phyloP scores from a whole-genome alignment of 2,888 invertebrate species.

The Agriopis leucophaearia region DNA sequence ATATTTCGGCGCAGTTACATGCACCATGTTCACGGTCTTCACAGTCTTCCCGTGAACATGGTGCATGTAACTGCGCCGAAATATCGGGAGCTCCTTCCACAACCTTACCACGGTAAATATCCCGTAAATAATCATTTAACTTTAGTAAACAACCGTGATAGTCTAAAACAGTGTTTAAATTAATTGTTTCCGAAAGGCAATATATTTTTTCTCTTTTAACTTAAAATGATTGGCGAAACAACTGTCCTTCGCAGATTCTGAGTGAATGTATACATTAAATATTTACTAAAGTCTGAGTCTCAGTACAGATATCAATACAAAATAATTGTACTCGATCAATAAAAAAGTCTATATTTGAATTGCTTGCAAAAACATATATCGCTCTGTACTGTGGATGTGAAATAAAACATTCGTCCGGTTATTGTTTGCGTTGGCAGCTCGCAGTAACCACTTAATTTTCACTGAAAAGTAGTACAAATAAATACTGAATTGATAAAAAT shows the following conservation, averaged over 20 bases:
- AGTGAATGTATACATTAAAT: background rate
- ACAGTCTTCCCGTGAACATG: too few species aligned
- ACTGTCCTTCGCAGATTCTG: background rate
- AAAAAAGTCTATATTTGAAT: background rate
- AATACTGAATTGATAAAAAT: background rate
- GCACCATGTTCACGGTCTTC: too few species aligned
- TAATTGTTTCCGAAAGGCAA: too few species aligned
- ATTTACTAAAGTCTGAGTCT: background rate
- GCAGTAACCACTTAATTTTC: background rate
- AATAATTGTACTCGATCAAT: background rate
- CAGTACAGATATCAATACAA: background rate
- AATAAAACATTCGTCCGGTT: background rate
- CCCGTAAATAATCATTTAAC: too few species aligned
- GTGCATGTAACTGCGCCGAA: too few species aligned
- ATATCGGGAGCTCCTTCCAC: too few species aligned
- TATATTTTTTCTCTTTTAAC: too few species aligned
- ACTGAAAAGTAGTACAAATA: background rate
- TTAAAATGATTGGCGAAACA: background rate
- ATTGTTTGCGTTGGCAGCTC: background rate
- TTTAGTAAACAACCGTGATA: too few species aligned
- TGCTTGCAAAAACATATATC: background rate
- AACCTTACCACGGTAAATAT: too few species aligned
- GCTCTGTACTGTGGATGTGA: background rate
- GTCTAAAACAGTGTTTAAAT: too few species aligned
- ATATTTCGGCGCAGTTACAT: too few species aligned